Evolutionary conservation across 1,140 invertebrate species (phyloP), one percentile per base, ranked within the genome.

Genomic region (Lethrus apterus): DNA sequence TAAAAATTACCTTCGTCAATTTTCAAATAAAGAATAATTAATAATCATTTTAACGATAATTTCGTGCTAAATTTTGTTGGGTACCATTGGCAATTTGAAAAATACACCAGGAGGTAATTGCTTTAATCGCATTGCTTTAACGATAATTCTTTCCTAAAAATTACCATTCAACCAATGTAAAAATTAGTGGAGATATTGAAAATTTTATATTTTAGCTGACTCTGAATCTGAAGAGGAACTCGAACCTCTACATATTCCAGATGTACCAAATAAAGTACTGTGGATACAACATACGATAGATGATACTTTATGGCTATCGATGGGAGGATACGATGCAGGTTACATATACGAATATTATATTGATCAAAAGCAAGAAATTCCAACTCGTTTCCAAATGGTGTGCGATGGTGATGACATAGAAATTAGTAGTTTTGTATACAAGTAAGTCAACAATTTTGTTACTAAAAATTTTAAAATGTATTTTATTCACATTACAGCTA

Each of bases 281-380:
- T 70, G 71, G 57, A 58, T 72, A 20, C 59, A 71, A 36, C 77
- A 77, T 45, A 72, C 70, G 0, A 26, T 17, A 2, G 51, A 63
- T 10, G 51, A 70, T 17, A 73, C 68, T 4, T 62, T 82, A 18
- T 76, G 76, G 73, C 48, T 81, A 1, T 75, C 74, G 1, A 72
- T 82, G 70, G 76, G 70, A 10, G 83, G 62, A 43, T 86, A 77
- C 63, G 84, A 86, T 67, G 75, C 81, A 17, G 84, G 84, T 29
- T 86, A 83, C 56, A 68, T 86, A 42, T 88, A 88, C 54, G 79
- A 86, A 65, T 81, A 74, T 63, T 55, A 66, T 3, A 67, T 67
- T 14, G 67, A 67, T 4, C 55, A 70, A 29, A 50, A 51, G 34
- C 33, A 50, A 2, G 40, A 51, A 14, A 59, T 67, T 48, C 70